These are phyloP conservation scores for Pontoporia blainvillei DNA, from an alignment of 2,113 vertebrate species.

Conservation along the genomic window DNA sequence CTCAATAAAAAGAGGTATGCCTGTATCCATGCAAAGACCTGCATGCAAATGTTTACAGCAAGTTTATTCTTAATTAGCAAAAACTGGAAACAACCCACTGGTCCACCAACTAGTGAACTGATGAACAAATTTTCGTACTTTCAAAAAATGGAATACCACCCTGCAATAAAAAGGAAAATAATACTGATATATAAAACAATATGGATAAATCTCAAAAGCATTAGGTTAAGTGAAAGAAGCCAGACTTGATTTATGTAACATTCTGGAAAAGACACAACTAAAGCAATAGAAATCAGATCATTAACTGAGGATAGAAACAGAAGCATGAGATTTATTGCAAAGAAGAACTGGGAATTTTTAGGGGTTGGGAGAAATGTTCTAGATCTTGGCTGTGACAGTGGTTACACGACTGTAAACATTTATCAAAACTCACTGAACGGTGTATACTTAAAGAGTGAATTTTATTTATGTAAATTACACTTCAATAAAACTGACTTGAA, in stretches of 20 bases:
- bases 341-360: not conserved
- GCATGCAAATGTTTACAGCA: not conserved
- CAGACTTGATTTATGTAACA: not conserved
- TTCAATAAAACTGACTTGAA: not conserved
- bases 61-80: not conserved
- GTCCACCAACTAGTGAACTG: not conserved
- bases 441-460: not conserved
- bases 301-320: not conserved
- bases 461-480: constrained; percentile 1
- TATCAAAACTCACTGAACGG: not conserved
- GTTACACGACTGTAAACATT: not conserved
- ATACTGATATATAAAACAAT: not conserved
- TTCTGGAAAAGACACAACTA: not conserved
- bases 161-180: not conserved
- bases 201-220: not conserved
- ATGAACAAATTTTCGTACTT: not conserved
- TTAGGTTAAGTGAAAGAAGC: not conserved
- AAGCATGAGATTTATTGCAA: not conserved
- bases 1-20: not conserved
- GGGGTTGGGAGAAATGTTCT: not conserved
- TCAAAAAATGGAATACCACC: not conserved
- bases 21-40: not conserved
- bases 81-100: not conserved
- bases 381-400: not conserved
- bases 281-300: not conserved